Evolutionary conservation across 2,888 invertebrate genomes (phyloP).

Genomic region (Leptura quadrifasciata): DNA sequence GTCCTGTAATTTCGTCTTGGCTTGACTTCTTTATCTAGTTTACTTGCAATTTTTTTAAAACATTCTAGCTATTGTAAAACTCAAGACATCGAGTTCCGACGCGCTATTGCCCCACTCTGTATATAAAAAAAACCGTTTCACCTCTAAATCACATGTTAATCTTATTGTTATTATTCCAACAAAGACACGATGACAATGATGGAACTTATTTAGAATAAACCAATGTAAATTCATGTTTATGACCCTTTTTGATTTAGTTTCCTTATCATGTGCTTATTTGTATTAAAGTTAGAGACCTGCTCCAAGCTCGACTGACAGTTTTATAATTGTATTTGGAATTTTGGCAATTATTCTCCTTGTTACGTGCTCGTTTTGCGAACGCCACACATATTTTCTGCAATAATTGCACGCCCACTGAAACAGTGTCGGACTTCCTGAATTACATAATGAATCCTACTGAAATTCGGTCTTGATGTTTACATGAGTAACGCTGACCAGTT

Average conservation of each 20-base stretch:
- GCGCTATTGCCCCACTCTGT: too few relatives aligned
- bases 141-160: too few relatives aligned
- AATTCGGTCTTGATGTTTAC: not conserved
- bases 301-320: constrained; percentile 38
- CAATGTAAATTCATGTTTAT: constrained; percentile 28
- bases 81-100: too few relatives aligned
- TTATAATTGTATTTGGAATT: constrained; percentile 52
- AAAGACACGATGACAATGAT: too few relatives aligned
- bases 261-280: constrained; percentile 38
- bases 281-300: constrained; percentile 22
- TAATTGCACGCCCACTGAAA: constrained; percentile 42
- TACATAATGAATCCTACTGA: constrained; percentile 14
- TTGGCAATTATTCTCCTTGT: constrained; percentile 48
- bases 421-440: constrained; percentile 11
- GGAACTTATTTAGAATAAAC: not conserved
- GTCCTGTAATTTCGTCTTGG: too few relatives aligned
- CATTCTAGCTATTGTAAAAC: too few relatives aligned
- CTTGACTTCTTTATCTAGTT: too few relatives aligned
- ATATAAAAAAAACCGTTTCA: too few relatives aligned
- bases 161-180: too few relatives aligned
- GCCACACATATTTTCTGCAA: constrained; percentile 46
- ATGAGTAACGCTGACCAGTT: not conserved
- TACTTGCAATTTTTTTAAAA: too few relatives aligned
- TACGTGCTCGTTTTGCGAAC: constrained; percentile 23
- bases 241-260: constrained; percentile 11